Evolutionary conservation across 2,888 invertebrate species (phyloP), one percentile per base, ranked within the genome.

Genomic region (Phortica magna): DNA sequence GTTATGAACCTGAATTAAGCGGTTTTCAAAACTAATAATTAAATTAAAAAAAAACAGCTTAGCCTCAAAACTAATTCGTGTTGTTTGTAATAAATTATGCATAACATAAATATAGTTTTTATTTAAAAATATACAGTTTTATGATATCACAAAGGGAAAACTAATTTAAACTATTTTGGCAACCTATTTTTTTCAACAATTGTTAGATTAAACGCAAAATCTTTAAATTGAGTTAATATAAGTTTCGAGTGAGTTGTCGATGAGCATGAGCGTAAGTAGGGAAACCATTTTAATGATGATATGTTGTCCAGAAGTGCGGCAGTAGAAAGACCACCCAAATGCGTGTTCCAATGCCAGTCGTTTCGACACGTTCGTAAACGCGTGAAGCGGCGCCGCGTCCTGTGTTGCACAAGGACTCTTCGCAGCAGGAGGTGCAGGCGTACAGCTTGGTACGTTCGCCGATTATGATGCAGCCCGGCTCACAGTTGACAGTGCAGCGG

Each of bases 371-470:
- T 73, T 87, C 78, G 39, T 84, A 86, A n/a, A 88, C 81, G 2
- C 86, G 82, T 0, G 88, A 83, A 10, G 89, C 89, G 0, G 86
- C 87, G 0, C 93, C 93, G 68, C 94, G 95, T 17, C 96, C 97
- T 57, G 94, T 93, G 91, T 97, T 97, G 92, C 97, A 97, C 7
- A 95, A 93, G 5, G 95, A 94, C 10, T 94, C 94, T 81, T 95
- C 95, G 91, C 97, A 97, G 89, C 97, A 97, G 0, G 96, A 95
- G 0, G 96, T 97, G 91, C 97, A 97, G 14, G 97, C 96, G 91
- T 96, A 96, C 0, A 98, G 92, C 89, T 97, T 97, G 6, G 97
- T 97, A 71, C 97, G 93, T 90, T 98, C 97, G 0, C 97, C 97
- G 81, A 98, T 97, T 72, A 97, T 94, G 86, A 97, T 97, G 92